These are phyloP conservation scores for Antheraea yamamai DNA, from an alignment of 2,888 invertebrate genomes.

Conservation along the genomic window DNA sequence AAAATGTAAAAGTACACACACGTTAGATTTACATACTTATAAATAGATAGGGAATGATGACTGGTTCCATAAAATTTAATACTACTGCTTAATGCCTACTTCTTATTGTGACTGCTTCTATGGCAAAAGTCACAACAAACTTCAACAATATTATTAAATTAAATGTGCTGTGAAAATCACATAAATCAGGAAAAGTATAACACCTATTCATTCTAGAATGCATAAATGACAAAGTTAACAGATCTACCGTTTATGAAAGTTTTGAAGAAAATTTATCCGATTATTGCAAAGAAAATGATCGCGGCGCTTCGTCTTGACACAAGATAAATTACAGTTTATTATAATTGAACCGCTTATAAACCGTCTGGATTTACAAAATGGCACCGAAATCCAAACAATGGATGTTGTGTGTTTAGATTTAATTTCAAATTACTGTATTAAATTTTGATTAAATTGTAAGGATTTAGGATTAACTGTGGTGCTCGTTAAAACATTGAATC, in stretches of 20 bases:
- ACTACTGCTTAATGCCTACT: too few relatives aligned
- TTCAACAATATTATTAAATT: background rate
- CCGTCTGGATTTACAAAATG: background rate
- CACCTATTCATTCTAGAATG: background rate
- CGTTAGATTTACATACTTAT: too few relatives aligned
- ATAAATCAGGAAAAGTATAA: background rate
- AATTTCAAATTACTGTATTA: background rate
- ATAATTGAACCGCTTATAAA: background rate
- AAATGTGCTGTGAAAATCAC: background rate
- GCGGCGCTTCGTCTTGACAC: background rate
- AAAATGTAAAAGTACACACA: too few relatives aligned
- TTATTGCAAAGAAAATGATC: background rate
- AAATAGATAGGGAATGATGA: too few relatives aligned
- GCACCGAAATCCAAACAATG: background rate
- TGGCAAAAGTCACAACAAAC: background rate
- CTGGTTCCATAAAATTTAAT: too few relatives aligned
- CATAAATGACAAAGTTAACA: background rate
- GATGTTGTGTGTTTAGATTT: background rate
- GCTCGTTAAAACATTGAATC: background rate
- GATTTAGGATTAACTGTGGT: background rate
- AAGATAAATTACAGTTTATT: background rate
- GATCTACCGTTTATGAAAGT: background rate
- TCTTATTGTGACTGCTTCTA: too few relatives aligned
- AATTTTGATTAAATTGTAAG: background rate
- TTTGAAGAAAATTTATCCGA: background rate